Evolutionary conservation across 1,140 invertebrate genomes (phyloP).

Genomic region (Xylocopa sonorina): DNA sequence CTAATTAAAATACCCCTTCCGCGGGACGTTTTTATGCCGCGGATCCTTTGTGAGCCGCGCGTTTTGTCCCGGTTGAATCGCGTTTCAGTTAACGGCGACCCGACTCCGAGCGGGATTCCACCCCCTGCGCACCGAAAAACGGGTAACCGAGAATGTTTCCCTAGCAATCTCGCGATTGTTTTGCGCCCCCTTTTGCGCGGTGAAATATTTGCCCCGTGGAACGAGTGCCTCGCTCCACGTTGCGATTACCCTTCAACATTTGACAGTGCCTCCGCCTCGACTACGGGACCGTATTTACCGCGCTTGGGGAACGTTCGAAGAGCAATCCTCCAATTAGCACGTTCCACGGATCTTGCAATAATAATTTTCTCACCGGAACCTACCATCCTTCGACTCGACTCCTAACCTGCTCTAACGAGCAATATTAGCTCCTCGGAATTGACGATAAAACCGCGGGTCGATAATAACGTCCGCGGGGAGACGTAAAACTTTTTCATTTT

Average conservation of each 20-base stretch:
- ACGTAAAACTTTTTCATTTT: too few relatives aligned
- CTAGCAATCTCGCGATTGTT: slow-evolving; percentile 12
- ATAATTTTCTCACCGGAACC: too few relatives aligned
- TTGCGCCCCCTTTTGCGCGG: neutral
- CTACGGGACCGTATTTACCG: too few relatives aligned
- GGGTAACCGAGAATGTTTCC: slow-evolving; percentile 22
- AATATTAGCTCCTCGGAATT: too few relatives aligned
- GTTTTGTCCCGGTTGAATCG: slow-evolving; percentile 17
- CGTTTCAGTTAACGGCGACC: slow-evolving; percentile 10
- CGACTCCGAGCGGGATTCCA: neutral
- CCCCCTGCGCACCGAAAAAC: neutral
- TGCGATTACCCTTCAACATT: neutral
- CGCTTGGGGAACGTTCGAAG: too few relatives aligned
- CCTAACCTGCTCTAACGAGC: too few relatives aligned
- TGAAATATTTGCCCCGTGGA: neutral
- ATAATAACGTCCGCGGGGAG: too few relatives aligned
- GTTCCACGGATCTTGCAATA: too few relatives aligned
- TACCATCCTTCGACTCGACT: too few relatives aligned
- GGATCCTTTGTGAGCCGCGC: slow-evolving; percentile 18
- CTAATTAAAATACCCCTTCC: slow-evolving; percentile 42
- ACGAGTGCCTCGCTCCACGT: neutral
- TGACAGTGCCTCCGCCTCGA: too few relatives aligned
- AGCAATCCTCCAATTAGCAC: too few relatives aligned
- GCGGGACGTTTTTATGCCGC: neutral
- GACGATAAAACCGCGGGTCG: too few relatives aligned